These are phyloP conservation scores for Drosophila cyrtoloma DNA, from an alignment of 2,888 invertebrate genomes.

Conservation along the genomic window DNA sequence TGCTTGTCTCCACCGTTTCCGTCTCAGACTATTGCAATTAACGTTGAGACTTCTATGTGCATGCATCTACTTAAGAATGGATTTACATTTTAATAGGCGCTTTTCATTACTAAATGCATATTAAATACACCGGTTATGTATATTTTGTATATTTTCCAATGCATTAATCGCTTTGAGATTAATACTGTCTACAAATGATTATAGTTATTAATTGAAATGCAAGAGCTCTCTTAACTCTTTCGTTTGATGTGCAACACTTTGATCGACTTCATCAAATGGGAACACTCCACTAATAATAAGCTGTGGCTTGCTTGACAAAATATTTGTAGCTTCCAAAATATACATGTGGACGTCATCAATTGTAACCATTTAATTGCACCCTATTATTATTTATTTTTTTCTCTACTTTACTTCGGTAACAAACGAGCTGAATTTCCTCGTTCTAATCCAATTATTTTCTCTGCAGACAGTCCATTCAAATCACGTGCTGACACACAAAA, in stretches of 20 bases:
- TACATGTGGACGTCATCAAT: not conserved
- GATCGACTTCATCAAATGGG: not conserved
- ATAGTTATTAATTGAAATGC: not conserved
- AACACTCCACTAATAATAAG: not conserved
- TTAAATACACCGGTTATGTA: not conserved
- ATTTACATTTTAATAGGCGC: conserved; percentile 19
- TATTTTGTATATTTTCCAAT: not conserved
- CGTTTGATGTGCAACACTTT: not conserved
- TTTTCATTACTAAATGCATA: not conserved
- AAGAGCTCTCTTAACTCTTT: not conserved
- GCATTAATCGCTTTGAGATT: not conserved
- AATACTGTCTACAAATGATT: not conserved
- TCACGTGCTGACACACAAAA: not conserved
- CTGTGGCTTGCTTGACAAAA: not conserved
- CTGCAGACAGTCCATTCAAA: not conserved
- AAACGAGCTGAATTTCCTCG: not conserved
- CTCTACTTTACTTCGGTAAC: not conserved
- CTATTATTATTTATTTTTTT: not conserved
- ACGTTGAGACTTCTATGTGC: conserved; percentile 1
- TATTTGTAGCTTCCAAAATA: not conserved
- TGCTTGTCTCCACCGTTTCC: conserved; percentile 52
- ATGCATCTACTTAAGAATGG: not conserved
- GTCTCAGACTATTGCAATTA: conserved; percentile 43
- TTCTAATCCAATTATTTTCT: not conserved
- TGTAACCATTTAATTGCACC: not conserved